A percentile compares a stretch with the other conserved stretches of the same genome.
Conservation (phyloP, 2,888 invertebrate species). For the Pinctada fucata region DNA sequence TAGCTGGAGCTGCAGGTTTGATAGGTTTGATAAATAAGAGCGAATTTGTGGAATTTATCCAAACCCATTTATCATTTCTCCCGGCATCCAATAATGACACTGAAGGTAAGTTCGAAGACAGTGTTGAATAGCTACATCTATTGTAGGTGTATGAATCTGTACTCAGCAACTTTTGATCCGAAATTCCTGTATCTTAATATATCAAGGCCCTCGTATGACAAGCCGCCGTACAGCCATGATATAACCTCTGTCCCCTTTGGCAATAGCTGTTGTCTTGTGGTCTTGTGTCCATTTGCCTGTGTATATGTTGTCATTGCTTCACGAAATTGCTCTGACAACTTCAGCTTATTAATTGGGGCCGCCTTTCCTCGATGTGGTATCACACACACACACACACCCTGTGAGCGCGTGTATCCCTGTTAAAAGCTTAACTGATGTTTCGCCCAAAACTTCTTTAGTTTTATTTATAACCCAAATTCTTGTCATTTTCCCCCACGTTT, state of each 20-base stretch:
- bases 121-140: too few species aligned
- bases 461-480: constrained; percentile 45
- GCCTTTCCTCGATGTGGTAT: constrained; percentile 49
- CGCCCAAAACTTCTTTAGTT: constrained; percentile 28
- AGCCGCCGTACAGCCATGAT: constrained; percentile 14
- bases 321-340: background rate
- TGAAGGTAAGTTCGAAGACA: too few species aligned
- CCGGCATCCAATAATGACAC: too few species aligned
- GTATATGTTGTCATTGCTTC: too few species aligned
- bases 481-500: constrained; percentile 25
- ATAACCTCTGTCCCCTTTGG: constrained; percentile 36
- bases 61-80: constrained; percentile 39
- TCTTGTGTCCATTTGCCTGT: background rate
- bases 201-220: too few species aligned
- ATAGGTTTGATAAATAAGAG: too few species aligned
- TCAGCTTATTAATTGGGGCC: constrained; percentile 36
- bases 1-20: constrained; percentile 44
- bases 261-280: constrained; percentile 3
- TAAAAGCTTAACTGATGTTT: constrained; percentile 22
- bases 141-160: constrained; percentile 36
- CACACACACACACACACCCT: constrained; percentile 38
- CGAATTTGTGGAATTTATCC: constrained; percentile 17
- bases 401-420: constrained; percentile 49
- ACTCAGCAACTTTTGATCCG: constrained; percentile 36
- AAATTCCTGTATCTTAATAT: too few species aligned